Conservation (phyloP, 2,797 vertebrate species). For the Botia almorhae region DNA sequence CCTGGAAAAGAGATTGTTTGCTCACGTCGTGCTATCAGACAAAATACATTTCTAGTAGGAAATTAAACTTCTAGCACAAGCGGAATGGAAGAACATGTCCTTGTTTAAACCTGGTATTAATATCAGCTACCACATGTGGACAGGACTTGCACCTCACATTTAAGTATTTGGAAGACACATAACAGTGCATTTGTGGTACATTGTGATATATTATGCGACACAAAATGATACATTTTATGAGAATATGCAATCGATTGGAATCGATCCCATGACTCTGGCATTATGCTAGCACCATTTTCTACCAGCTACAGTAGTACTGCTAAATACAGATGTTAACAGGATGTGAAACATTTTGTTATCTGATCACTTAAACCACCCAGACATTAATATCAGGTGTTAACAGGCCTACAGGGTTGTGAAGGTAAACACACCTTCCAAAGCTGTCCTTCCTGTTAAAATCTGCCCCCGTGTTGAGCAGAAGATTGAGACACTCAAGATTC, state of each 20-base stretch:
- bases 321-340: neutral
- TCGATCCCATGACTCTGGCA: too few species aligned
- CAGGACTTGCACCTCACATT: too few species aligned
- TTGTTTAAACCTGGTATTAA: too few species aligned
- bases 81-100: neutral
- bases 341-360: neutral
- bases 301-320: too few species aligned
- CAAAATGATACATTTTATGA: too few species aligned
- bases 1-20: slow-evolving; percentile 70
- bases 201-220: too few species aligned
- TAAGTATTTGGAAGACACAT: too few species aligned
- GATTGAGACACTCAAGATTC: slow-evolving; percentile 97
- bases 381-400: neutral
- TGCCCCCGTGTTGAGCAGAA: slow-evolving; percentile 93
- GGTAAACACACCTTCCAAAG: slow-evolving; percentile 88
- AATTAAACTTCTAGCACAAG: neutral
- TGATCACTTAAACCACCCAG: neutral
- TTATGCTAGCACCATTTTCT: too few species aligned
- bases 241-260: too few species aligned
- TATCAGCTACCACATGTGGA: too few species aligned
- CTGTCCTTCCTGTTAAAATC: slow-evolving; percentile 97
- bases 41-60: neutral
- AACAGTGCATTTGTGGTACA: too few species aligned
- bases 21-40: neutral
- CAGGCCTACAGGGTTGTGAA: too few species aligned